Evolutionary conservation across 2,113 vertebrate species (phyloP).

Genomic region (Malurus alboscapulatus): DNA sequence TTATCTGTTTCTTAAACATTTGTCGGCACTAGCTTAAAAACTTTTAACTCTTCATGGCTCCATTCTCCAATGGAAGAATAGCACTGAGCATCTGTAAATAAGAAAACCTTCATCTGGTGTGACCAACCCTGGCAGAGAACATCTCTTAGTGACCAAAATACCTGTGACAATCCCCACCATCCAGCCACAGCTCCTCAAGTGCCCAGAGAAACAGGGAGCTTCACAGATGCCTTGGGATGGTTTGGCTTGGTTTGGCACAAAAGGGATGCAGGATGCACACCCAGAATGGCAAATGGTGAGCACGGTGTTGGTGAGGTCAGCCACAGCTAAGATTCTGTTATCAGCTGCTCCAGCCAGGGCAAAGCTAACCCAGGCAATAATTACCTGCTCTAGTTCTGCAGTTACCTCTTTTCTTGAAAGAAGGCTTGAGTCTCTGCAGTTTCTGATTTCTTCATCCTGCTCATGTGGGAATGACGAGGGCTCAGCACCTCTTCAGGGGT

Average conservation of each 20-base stretch:
- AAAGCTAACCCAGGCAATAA: neutral
- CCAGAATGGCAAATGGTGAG: neutral
- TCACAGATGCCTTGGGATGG: accelerated
- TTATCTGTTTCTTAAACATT: neutral
- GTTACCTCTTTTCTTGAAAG: neutral
- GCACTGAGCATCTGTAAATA: accelerated
- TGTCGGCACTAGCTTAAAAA: neutral
- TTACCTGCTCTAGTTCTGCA: neutral
- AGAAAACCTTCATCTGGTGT: neutral
- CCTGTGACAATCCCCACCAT: neutral
- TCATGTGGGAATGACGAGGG: neutral
- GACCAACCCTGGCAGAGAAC: neutral
- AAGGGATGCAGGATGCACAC: neutral
- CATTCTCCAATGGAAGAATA: neutral
- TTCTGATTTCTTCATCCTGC: neutral
- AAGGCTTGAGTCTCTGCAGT: neutral
- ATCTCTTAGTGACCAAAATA: neutral
- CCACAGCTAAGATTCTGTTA: neutral
- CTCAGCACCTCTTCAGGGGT: neutral
- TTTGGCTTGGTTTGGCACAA: accelerated
- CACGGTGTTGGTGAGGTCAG: accelerated
- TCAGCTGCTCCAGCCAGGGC: neutral
- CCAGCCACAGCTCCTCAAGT: neutral
- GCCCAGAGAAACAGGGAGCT: neutral
- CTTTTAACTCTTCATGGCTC: neutral